A percentile compares a stretch with the other conserved stretches of the same genome.
Conservation (phyloP, 1,140 invertebrate species). For the Coenobita brevimanus region DNA sequence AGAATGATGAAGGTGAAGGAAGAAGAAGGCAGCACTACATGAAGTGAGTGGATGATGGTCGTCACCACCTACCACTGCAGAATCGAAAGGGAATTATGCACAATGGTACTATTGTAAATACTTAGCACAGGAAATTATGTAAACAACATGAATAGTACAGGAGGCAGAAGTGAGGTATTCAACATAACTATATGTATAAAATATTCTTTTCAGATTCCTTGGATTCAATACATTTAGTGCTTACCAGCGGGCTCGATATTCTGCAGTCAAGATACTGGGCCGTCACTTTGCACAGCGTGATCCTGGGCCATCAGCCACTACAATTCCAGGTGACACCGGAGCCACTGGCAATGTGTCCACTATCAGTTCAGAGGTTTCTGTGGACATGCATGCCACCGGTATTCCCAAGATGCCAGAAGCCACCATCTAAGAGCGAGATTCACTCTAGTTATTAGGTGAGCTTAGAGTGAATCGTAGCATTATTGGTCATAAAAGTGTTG, state of each 20-base stretch:
- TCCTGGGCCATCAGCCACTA: background rate
- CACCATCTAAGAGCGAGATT: constrained; percentile 49
- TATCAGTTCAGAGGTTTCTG: constrained; percentile 55
- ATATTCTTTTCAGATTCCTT: constrained; percentile 79
- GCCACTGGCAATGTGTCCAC: constrained; percentile 29
- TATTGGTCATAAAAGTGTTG: too few relatives aligned
- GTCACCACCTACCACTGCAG: too few relatives aligned
- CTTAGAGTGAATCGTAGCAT: too few relatives aligned
- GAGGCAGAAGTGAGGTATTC: too few relatives aligned
- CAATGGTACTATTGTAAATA: too few relatives aligned
- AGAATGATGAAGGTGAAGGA: too few relatives aligned
- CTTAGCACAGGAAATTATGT: too few relatives aligned
- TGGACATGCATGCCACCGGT: constrained; percentile 58
- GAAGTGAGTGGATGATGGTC: too few relatives aligned
- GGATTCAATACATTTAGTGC: constrained; percentile 89
- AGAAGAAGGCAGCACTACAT: too few relatives aligned
- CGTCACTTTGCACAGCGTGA: constrained; percentile 64
- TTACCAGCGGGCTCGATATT: constrained; percentile 91
- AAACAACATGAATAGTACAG: too few relatives aligned
- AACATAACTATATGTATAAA: background rate
- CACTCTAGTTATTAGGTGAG: too few relatives aligned
- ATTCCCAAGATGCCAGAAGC: constrained; percentile 48
- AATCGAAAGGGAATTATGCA: too few relatives aligned
- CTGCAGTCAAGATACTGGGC: constrained; percentile 86
- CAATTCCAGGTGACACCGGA: background rate